A percentile compares a stretch with the other conserved stretches of the same genome.
phyloP scores from a whole-genome alignment of 2,113 vertebrate species.

The Stercorarius parasiticus region DNA sequence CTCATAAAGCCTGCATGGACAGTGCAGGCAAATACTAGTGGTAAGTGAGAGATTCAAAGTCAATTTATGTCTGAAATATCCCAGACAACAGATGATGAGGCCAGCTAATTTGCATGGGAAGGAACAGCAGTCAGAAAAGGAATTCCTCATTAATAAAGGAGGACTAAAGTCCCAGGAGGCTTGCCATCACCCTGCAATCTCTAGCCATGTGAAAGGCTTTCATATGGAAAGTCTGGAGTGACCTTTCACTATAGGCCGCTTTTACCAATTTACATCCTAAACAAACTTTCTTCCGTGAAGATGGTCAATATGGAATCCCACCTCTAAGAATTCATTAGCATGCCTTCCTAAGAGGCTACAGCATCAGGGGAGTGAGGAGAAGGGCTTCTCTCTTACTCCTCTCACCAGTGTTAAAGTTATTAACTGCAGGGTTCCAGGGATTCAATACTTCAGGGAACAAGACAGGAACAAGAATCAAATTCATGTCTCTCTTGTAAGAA shows the following conservation, averaged over 20 bases:
- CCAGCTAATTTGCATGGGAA: background rate
- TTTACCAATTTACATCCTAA: background rate
- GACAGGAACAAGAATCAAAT: background rate
- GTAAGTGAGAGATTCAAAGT: background rate
- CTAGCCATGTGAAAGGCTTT: background rate
- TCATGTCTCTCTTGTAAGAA: background rate
- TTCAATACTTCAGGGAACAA: background rate
- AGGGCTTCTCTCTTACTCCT: background rate
- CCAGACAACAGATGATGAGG: background rate
- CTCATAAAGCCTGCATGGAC: background rate
- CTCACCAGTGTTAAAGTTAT: background rate
- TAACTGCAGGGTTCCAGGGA: background rate
- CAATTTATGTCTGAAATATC: background rate
- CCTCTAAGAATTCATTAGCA: background rate
- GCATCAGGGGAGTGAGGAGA: background rate
- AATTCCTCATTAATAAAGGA: background rate
- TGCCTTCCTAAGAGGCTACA: background rate
- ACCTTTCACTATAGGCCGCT: background rate
- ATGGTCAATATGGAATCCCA: background rate
- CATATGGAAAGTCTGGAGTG: background rate
- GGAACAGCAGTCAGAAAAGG: background rate
- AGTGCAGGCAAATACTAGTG: background rate
- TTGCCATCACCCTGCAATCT: background rate
- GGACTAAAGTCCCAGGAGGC: background rate
- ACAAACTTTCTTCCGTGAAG: background rate